Conservation (phyloP, 2,113 vertebrate species). For the Egretta garzetta region DNA sequence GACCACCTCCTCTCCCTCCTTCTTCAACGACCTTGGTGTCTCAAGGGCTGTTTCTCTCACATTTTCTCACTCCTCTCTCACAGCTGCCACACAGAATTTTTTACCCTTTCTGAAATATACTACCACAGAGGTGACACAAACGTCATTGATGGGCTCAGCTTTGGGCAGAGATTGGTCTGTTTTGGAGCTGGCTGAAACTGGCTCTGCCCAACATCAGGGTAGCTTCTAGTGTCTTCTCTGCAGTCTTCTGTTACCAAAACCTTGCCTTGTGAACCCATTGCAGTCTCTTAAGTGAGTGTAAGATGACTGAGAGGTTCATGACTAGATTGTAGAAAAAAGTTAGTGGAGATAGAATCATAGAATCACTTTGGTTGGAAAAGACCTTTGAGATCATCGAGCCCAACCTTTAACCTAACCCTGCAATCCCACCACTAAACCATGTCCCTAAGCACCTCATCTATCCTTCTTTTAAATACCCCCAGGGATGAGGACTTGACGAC, state of each 20-base stretch:
- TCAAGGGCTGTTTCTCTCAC: not conserved
- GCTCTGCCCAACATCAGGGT: rapidly evolving
- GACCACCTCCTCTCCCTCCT: not conserved
- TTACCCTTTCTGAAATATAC: not conserved
- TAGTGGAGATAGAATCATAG: too few relatives aligned
- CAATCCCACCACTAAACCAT: too few relatives aligned
- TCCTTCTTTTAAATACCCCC: too few relatives aligned
- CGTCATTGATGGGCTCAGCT: not conserved
- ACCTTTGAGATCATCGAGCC: too few relatives aligned
- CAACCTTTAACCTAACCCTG: too few relatives aligned
- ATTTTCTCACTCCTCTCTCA: not conserved
- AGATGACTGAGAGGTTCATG: not conserved
- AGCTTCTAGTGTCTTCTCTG: not conserved
- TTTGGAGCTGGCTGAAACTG: not conserved
- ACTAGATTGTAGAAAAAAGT: not conserved
- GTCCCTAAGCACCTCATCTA: too few relatives aligned
- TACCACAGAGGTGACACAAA: not conserved
- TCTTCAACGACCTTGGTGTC: not conserved
- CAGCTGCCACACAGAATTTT: not conserved
- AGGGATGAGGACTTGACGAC: too few relatives aligned
- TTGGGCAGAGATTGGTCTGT: not conserved
- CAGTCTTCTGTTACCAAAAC: not conserved
- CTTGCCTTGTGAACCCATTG: not conserved
- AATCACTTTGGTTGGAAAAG: too few relatives aligned
- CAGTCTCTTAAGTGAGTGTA: not conserved